Conservation (phyloP, 2,888 invertebrate genomes). For the Pherbina coryleti region DNA sequence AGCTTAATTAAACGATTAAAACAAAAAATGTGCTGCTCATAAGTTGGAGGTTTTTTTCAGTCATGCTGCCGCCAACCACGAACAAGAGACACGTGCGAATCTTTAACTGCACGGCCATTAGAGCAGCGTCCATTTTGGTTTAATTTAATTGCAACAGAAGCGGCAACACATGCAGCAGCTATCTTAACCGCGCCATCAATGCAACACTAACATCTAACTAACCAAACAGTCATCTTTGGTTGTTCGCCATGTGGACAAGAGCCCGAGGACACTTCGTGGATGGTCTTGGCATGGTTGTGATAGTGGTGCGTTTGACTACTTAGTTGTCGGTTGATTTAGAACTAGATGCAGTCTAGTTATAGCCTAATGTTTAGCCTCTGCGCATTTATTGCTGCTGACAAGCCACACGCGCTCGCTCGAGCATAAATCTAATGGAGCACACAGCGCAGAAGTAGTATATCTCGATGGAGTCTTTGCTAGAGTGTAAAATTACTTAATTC, state of each 20-base stretch:
- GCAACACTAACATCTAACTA: too few species aligned
- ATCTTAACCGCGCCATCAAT: too few species aligned
- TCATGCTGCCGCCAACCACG: too few species aligned
- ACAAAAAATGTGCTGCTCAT: too few species aligned
- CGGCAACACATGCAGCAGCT: too few species aligned
- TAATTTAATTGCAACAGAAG: too few species aligned
- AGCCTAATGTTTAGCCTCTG: background rate
- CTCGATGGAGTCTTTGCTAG: background rate
- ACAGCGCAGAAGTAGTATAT: background rate
- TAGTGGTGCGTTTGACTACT: background rate
- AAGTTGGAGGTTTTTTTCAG: too few species aligned
- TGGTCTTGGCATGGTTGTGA: background rate
- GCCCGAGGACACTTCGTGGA: slow-evolving; percentile 13
- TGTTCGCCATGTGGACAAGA: background rate
- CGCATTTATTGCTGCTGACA: slow-evolving; percentile 11
- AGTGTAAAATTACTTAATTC: slow-evolving; percentile 30
- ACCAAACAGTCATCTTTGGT: too few species aligned
- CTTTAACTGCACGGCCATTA: too few species aligned
- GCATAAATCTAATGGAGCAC: background rate
- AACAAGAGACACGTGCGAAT: too few species aligned
- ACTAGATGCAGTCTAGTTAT: background rate
- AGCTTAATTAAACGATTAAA: too few species aligned
- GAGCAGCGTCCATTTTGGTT: too few species aligned
- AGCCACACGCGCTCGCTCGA: slow-evolving; percentile 3
- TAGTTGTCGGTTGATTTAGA: background rate